Percentiles rank a stretch among this genome's conserved stretches.
Conservation (phyloP, 2,888 invertebrate genomes). For the Meiosimyza decipiens region DNA sequence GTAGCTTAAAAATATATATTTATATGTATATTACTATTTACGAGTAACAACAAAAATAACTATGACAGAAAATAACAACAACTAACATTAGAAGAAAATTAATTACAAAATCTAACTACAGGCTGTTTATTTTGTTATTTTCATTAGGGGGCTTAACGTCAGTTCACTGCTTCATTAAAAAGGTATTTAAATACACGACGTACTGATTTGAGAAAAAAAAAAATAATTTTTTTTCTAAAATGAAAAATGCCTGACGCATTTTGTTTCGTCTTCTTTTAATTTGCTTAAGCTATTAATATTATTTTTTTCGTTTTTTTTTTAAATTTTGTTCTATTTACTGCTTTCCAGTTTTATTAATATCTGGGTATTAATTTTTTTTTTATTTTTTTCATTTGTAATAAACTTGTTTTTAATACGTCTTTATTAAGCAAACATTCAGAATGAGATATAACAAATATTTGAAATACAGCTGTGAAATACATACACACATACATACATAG, state of each 20-base stretch:
- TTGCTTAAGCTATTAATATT: too few species aligned
- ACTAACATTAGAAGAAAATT: neutral
- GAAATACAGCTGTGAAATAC: neutral
- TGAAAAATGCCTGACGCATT: neutral
- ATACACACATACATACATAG: too few species aligned
- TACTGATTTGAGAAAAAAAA: too few species aligned
- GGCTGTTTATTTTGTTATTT: neutral
- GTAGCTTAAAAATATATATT: too few species aligned
- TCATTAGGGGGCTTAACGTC: neutral
- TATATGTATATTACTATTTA: too few species aligned
- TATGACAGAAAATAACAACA: neutral
- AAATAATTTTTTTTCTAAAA: neutral
- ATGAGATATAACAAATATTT: neutral
- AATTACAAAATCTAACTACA: neutral
- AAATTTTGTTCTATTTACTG: too few species aligned
- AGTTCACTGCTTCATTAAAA: neutral
- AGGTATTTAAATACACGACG: neutral
- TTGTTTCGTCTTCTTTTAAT: too few species aligned
- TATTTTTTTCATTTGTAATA: constrained; percentile 1
- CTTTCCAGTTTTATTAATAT: too few species aligned
- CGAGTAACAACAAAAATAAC: too few species aligned
- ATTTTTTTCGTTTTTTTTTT: too few species aligned
- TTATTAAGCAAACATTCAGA: neutral
- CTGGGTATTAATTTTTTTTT: neutral
- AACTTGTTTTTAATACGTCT: constrained; percentile 14